Conservation (phyloP, 2,797 vertebrate genomes). For the Streptopelia turtur region DNA sequence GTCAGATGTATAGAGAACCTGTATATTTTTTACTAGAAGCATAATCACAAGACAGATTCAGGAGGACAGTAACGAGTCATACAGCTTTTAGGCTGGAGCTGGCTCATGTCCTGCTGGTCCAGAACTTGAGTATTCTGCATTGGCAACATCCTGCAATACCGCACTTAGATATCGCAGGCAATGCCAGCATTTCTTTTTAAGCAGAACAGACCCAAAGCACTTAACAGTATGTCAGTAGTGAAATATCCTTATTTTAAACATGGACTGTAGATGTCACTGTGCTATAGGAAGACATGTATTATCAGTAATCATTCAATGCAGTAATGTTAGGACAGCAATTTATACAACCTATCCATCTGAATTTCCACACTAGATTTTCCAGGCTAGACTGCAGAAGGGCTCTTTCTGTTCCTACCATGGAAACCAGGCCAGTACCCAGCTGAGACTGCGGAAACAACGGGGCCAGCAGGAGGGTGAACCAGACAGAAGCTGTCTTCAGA, state of each 20-base stretch:
- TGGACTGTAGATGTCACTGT: slow-evolving; percentile 67
- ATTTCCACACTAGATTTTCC: slow-evolving; percentile 5
- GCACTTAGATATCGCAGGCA: background rate
- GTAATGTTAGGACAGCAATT: background rate
- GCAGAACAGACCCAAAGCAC: background rate
- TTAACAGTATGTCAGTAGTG: background rate
- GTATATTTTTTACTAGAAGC: background rate
- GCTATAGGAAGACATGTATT: slow-evolving; percentile 25
- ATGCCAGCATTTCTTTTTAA: background rate
- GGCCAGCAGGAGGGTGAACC: background rate
- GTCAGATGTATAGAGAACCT: background rate
- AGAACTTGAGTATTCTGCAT: accelerated
- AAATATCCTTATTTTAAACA: background rate
- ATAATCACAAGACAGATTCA: background rate
- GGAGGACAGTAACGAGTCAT: background rate
- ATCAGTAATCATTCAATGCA: background rate
- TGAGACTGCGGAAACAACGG: background rate
- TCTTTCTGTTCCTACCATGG: background rate
- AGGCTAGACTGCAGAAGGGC: background rate
- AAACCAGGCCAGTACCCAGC: background rate
- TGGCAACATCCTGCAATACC: background rate
- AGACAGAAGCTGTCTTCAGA: background rate
- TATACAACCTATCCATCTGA: background rate
- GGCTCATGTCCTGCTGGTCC: background rate
- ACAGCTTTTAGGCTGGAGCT: background rate